Base-by-base conservation (phyloP, 2,888 invertebrate species). In the Diachrysia chrysitis region DNA sequence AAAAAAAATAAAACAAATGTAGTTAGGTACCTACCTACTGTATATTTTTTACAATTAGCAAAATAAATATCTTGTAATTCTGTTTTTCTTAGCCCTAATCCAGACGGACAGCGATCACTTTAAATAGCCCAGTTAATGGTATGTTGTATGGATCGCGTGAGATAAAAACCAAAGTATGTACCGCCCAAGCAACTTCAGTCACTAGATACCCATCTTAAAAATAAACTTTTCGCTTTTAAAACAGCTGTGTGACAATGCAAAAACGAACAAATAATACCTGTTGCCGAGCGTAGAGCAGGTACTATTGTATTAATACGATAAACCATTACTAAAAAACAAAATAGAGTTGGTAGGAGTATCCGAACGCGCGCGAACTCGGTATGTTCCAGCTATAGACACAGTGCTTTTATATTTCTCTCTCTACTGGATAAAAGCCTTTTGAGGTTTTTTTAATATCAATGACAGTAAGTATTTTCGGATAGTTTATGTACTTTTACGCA, bases 291-390 rank as follows among this genome's bases (percentile, higher is more conserved):
- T 75, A 79, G 79, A 77, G 73, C 82, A 79, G 82, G 79, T 85
- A 85, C 88, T 87, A 90, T 91, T 91, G 90, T 91, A 89, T 87
- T 88, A 86, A 85, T 86, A 85, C 87, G 86, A 89, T 90, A 88
- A 88, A 87, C 80, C 83, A 85, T 84, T 81, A 78, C 32, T 75
- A 73, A 77, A 81, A 83, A 86, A 83, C 70, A 85, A 84, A 83
- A 86, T 83, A 83, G 67, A 79, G 5, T 67, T 58, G 82, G 75
- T 81, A 71, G 82, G 74, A 77, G 77, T 81, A 85, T 82, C 75
- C 77, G 85, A 82, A 83, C 83, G 83, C 78, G 58, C 62, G 70
- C 55, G 58, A 66, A 58, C 29, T 66, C 32, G 35, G 64, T 76
- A 63, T 51, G 48, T 75, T 69, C 57, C 58, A 75, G 63, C 53